Evolutionary conservation across 2,888 invertebrate species (phyloP), one percentile per base, ranked within the genome.

Genomic region (Ormyrus pomaceus): DNA sequence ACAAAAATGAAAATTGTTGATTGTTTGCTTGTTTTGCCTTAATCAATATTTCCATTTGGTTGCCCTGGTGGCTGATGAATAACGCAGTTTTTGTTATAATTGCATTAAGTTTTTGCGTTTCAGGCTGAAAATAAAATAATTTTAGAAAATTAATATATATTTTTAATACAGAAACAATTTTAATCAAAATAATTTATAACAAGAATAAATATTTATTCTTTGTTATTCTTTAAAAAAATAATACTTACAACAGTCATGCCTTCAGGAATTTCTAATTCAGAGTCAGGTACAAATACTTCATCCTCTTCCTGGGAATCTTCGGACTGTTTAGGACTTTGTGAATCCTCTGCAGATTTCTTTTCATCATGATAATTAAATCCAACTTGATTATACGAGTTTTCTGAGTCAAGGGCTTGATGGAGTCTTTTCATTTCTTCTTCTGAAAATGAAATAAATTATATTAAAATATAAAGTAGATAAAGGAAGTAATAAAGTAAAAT

Each of bases 21-120:
- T 99, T 99, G 88, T 95, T 95, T 0, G 96, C 93, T 91, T 99
- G 99, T 91, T 99, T 99, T 5, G 99, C 97, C 91, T 99, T 99
- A 84, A 99, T 95, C 10, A 99, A 93, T 84, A 99, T 98, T 92
- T 99, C 99, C 99, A 99, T 99, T 92, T 99, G 99, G 7, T 95
- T 94, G 0, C 99, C 99, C 89, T 99, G 98, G 69, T 94, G 93
- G 85, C 95, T 95, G 85, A 97, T 96, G 91, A 97, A 97, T 85
- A 95, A 92, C 0, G 97, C 96, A 0, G 97, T 99, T 91, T 98
- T 98, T 88, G 98, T 98, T 86, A 99, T 98, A 82, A 99, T 96
- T 11, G 96, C 96, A 90, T 98, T 96, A 86, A 96, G 94, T 90
- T 98, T 98, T 87, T 95, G 93, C 5, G 95, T 95, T 83, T 95